phyloP scores from a whole-genome alignment of 2,113 vertebrate species.

The Eudyptes chrysolophus region DNA sequence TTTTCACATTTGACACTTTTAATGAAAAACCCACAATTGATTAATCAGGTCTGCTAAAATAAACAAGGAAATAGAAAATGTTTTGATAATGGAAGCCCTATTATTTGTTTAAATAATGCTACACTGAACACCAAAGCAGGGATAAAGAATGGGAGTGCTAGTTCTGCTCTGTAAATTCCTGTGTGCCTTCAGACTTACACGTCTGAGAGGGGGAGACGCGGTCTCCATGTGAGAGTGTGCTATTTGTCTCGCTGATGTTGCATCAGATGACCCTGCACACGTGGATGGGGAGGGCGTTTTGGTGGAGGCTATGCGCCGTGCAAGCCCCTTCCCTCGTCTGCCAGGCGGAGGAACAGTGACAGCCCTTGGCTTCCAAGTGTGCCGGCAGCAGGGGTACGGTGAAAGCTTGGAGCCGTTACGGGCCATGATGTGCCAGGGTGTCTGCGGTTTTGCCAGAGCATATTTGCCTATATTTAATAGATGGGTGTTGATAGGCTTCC shows the following conservation, averaged over 20 bases:
- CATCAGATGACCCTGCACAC: accelerated
- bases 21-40: background rate
- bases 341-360: background rate
- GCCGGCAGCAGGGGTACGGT: accelerated
- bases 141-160: background rate
- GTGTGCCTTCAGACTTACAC: background rate
- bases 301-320: background rate
- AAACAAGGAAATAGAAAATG: background rate
- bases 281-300: accelerated
- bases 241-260: background rate
- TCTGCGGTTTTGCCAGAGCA: background rate
- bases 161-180: background rate
- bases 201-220: background rate
- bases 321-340: too few species aligned
- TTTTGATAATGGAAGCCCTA: background rate
- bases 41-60: background rate
- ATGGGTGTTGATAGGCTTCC: background rate
- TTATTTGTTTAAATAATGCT: background rate
- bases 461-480: background rate
- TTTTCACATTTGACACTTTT: background rate
- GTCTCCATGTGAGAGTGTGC: accelerated
- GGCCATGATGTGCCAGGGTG: background rate
- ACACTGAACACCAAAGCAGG: background rate
- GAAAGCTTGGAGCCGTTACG: background rate
- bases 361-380: background rate